Base-by-base conservation (phyloP, 2,888 invertebrate genomes). In the Lasioglossum zephyrum region DNA sequence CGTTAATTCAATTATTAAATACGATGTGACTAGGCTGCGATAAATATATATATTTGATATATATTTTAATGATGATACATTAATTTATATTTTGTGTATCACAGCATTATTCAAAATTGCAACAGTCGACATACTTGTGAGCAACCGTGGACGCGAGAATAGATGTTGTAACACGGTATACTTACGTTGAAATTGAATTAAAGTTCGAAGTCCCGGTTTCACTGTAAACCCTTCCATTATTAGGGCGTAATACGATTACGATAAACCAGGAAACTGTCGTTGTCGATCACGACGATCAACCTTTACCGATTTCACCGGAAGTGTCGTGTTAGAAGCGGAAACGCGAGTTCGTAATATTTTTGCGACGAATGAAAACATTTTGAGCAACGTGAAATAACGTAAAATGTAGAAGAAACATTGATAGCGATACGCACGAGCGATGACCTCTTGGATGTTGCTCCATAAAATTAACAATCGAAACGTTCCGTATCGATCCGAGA, bases 161-260 rank as follows among this genome's bases (percentile, higher is more conserved):
- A n/a, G 16, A 22, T 18, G 26, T 18, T 18, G 26, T 22, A 47
- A 53, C 26, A 44, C 53, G 69, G 41, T 44, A 75, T 60, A 79
- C 39, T 75, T 78, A 26, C 0, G 8, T 44, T 1, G 9, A 31
- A 81, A 78, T 76, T 69, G 16, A 81, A 81, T 86, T 77, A 77
- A 79, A 82, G 69, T 80, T 74, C 74, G 60, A 74, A 83, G 57
- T 69, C 49, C 60, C 16, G 16, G 44, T 72, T 84, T 73, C 26
- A 31, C n/a, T 6, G 31, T 18, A 22, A 49, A 82, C 39, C 69
- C 44, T 60, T 70, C 60, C 22, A 31, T 83, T 72, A 73, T 60
- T 44, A 31, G 5, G 26, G 9, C 13, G 26, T 57, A 53, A 77
- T 80, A 22, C 49, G 57, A 36, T 76, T 77, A 60, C 36, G 26